A percentile compares a stretch with the other conserved stretches of the same genome.
phyloP scores from a whole-genome alignment of 2,113 vertebrate species.

The Hydrolagus affinis region DNA sequence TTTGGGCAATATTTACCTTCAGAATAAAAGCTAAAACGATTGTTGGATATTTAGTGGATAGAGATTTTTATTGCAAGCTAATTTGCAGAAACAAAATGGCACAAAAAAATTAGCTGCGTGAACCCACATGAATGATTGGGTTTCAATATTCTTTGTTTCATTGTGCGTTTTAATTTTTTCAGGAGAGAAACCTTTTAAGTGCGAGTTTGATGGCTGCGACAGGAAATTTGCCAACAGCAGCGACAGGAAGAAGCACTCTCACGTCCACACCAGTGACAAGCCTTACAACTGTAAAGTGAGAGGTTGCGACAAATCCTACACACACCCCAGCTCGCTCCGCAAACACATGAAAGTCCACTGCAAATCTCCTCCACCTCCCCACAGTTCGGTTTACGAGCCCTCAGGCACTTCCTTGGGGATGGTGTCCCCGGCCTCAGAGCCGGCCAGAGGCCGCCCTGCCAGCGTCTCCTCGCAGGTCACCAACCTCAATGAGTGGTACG shows the following conservation, averaged over 20 bases:
- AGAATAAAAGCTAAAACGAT: neutral
- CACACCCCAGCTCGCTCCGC: slow-evolving; percentile 88
- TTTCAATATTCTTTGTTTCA: neutral
- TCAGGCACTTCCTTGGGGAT: slow-evolving; percentile 59
- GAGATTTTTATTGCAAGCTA: neutral
- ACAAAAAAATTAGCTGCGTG: neutral
- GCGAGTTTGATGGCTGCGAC: slow-evolving; percentile 93
- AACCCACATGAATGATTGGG: no score
- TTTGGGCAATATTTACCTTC: neutral
- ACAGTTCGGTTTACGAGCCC: slow-evolving; percentile 65
- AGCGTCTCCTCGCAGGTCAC: slow-evolving; percentile 85
- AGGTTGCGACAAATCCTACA: slow-evolving; percentile 94
- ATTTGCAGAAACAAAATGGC: neutral
- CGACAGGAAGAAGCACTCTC: slow-evolving; percentile 92
- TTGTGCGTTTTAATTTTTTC: slow-evolving; percentile 44
- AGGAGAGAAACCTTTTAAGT: slow-evolving; percentile 97
- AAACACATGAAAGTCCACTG: slow-evolving; percentile 97
- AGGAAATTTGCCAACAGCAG: slow-evolving; percentile 96
- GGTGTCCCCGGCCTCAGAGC: slow-evolving; percentile 64
- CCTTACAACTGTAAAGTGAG: slow-evolving; percentile 93
- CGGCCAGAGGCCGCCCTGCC: slow-evolving; percentile 59
- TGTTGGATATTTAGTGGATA: neutral
- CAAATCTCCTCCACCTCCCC: slow-evolving; percentile 82
- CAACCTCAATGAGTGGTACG: slow-evolving; percentile 96
- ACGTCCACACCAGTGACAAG: slow-evolving; percentile 94